These are phyloP conservation scores for Pterocles orientalis DNA, from an alignment of 2,113 vertebrate genomes.

Conservation along the genomic window DNA sequence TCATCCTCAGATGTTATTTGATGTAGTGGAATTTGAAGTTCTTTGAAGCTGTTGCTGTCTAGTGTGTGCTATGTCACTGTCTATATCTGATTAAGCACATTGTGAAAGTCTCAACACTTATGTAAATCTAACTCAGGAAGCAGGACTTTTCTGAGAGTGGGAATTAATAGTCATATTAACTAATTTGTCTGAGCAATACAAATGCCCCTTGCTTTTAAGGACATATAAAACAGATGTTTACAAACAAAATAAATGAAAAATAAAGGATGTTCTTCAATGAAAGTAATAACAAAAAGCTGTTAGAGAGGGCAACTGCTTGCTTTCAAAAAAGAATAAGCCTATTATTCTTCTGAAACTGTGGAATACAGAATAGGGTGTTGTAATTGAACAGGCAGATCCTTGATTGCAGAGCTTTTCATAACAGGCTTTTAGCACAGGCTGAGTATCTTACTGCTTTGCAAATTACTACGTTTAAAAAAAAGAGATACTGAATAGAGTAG, in stretches of 20 bases:
- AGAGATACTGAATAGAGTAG: neutral
- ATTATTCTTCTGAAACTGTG: neutral
- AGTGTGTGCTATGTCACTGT: slow-evolving; percentile 10
- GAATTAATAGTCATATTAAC: neutral
- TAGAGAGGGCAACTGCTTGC: neutral
- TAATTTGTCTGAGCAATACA: neutral
- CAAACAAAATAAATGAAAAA: neutral
- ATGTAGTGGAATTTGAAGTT: slow-evolving; percentile 42
- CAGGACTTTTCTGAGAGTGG: neutral
- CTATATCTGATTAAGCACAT: slow-evolving; percentile 2
- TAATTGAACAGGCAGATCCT: neutral
- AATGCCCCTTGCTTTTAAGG: slow-evolving; percentile 15
- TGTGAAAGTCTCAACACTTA: neutral
- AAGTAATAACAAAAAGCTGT: neutral
- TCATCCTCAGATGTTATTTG: slow-evolving; percentile 58
- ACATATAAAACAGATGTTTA: neutral
- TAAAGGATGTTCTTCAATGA: neutral
- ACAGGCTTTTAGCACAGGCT: neutral
- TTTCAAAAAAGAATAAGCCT: neutral
- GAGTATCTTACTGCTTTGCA: neutral
- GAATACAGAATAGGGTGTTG: neutral
- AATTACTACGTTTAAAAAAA: neutral
- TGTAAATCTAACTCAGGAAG: neutral
- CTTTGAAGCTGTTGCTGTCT: slow-evolving; percentile 66
- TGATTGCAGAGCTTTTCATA: neutral